phyloP scores from a whole-genome alignment of 2,113 vertebrate genomes.

The Aegithalos caudatus region DNA sequence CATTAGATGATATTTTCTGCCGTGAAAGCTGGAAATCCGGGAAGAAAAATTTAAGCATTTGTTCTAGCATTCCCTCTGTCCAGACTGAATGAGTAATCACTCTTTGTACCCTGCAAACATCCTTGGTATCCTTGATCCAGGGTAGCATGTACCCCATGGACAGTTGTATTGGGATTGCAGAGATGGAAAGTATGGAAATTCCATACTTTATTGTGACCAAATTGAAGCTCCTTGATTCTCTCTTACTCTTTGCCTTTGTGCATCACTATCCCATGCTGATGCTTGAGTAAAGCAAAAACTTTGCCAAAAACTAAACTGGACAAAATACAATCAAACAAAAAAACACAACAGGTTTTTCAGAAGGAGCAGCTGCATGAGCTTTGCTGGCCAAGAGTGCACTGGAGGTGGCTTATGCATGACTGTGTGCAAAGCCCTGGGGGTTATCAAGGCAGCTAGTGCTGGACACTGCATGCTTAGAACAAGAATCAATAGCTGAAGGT shows the following conservation, averaged over 20 bases:
- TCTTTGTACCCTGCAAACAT: neutral
- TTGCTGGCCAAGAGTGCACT: neutral
- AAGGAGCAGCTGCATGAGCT: neutral
- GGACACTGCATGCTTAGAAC: neutral
- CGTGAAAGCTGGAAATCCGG: neutral
- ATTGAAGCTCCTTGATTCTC: rapidly evolving
- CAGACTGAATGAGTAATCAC: neutral
- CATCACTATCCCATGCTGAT: neutral
- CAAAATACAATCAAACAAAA: too few species aligned
- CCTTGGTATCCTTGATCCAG: neutral
- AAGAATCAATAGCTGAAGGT: neutral
- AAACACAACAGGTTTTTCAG: too few species aligned
- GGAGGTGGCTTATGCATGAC: neutral
- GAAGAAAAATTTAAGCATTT: neutral
- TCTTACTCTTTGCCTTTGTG: neutral
- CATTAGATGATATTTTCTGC: neutral
- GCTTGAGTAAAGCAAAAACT: neutral
- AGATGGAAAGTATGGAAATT: neutral
- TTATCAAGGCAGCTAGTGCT: neutral
- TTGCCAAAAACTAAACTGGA: neutral
- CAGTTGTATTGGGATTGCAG: neutral
- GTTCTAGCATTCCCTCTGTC: neutral
- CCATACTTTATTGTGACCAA: neutral
- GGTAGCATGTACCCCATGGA: neutral
- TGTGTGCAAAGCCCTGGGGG: neutral